Percentiles rank a stretch among this genome's conserved stretches.
Conservation (phyloP, 2,113 vertebrate genomes). For the Hyaena hyaena region DNA sequence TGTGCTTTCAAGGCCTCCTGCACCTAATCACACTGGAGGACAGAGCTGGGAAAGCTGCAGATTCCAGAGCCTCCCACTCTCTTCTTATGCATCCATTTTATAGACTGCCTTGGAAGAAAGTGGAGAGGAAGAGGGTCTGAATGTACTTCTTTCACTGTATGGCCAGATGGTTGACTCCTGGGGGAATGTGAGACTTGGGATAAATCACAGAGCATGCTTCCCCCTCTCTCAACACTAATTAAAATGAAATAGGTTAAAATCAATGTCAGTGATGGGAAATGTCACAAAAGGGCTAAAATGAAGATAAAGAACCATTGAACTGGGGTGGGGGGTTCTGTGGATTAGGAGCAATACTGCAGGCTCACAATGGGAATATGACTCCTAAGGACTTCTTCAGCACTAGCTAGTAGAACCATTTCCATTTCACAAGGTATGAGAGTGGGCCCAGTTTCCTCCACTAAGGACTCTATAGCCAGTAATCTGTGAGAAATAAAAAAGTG, state of each 20-base stretch:
- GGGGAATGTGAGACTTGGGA: background rate
- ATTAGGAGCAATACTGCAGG: background rate
- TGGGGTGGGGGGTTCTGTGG: background rate
- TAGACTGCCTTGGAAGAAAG: background rate
- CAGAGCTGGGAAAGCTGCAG: background rate
- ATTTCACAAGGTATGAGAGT: background rate
- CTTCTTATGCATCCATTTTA: constrained; percentile 2
- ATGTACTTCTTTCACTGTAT: background rate
- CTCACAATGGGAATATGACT: background rate
- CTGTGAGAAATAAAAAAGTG: background rate
- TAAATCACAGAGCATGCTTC: background rate
- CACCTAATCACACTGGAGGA: background rate
- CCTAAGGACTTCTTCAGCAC: background rate
- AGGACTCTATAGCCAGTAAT: background rate
- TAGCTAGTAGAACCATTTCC: background rate
- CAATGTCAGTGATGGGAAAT: background rate
- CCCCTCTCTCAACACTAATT: background rate
- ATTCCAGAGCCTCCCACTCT: background rate
- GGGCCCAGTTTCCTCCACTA: background rate
- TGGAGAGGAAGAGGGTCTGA: background rate
- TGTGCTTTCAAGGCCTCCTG: background rate
- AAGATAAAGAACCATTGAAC: background rate
- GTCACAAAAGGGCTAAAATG: background rate
- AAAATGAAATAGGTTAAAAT: constrained; percentile 29
- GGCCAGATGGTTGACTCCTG: background rate